Evolutionary conservation across 1,140 invertebrate genomes (phyloP), one percentile per base, ranked within the genome.

Genomic region (Cherax destructor): DNA sequence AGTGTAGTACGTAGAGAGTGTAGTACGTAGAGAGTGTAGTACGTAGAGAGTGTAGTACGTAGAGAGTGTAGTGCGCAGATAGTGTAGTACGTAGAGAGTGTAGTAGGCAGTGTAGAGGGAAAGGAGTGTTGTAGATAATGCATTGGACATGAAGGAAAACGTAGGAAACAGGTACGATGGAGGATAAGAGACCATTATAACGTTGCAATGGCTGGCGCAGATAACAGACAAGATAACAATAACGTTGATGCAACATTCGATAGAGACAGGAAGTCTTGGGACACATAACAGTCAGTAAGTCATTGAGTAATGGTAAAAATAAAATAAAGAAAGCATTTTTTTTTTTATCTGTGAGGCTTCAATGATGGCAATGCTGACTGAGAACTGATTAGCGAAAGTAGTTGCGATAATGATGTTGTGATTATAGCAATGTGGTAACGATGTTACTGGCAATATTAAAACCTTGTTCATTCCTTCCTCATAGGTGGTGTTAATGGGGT

Each of bases 401-500:
- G 61, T 0, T 10, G 7, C 18, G 16, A 21, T 3, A 16, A 59
- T 59, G 56, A 59, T 41, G 56, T 59, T 9, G 9, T 9, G 56
- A 21, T 1, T 69, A 21, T 16, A 6, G 13, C 16, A 0, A 69
- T n/a, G 11, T 5, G 16, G 16, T 18, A 5, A n/a, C 21, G 10
- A 16, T 16, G 61, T 16, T 13, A n/a, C 13, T 16, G 5, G 16
- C 21, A 5, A n/a, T 16, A 30, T 41, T 78, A 56, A 9, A 7
- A 2, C 6, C 7, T 56, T 49, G 9, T 18, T 49, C 79, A 7
- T 56, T 13, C 5, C 10, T 4, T 83, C 59, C 59, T 4, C 5
- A n/a, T 84, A 92, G 91, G 61, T 92, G 47, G 49, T 59, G 18
- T 47, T 92, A 21, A 65, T 85, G 24, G 92, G 93, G 0, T 41